Evolutionary conservation across 2,888 invertebrate genomes (phyloP).

Genomic region (Nomada ruficornis): DNA sequence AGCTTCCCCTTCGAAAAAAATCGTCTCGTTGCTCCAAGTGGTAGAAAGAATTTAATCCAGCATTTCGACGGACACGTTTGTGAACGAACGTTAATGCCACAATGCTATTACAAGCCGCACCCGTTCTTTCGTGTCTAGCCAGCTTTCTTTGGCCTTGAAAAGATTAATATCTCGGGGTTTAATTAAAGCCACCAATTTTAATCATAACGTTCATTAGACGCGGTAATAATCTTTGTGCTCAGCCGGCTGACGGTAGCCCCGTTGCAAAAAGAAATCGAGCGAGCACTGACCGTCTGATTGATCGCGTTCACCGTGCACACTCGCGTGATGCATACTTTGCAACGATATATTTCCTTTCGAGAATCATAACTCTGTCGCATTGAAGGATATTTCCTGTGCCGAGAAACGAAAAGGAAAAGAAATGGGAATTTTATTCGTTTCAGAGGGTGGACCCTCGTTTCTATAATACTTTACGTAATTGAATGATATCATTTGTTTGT

Average conservation of each 20-base stretch:
- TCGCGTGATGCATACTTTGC: conserved; percentile 16
- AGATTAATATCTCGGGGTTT: conserved; percentile 59
- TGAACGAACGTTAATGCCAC: conserved; percentile 23
- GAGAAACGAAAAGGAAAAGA: background rate
- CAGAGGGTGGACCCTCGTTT: background rate
- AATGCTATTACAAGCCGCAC: conserved; percentile 15
- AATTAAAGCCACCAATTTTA: conserved; percentile 58
- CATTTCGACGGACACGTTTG: background rate
- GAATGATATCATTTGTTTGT: background rate
- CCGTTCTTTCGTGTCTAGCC: conserved; percentile 12
- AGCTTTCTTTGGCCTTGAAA: conserved; percentile 52
- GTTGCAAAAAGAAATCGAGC: conserved; percentile 49
- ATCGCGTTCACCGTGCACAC: conserved; percentile 35
- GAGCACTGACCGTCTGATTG: conserved; percentile 51
- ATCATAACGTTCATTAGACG: conserved; percentile 59
- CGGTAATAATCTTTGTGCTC: conserved; percentile 51
- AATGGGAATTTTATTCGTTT: background rate
- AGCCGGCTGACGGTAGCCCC: conserved; percentile 39
- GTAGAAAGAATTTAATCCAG: conserved; percentile 19
- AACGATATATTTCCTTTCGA: conserved; percentile 15
- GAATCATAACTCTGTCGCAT: conserved; percentile 9
- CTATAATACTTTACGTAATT: background rate
- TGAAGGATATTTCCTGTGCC: background rate
- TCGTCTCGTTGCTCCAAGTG: conserved; percentile 7
- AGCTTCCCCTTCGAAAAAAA: background rate